Evolutionary conservation across 2,113 vertebrate genomes (phyloP).

Genomic region (Mormyrus iriodes): DNA sequence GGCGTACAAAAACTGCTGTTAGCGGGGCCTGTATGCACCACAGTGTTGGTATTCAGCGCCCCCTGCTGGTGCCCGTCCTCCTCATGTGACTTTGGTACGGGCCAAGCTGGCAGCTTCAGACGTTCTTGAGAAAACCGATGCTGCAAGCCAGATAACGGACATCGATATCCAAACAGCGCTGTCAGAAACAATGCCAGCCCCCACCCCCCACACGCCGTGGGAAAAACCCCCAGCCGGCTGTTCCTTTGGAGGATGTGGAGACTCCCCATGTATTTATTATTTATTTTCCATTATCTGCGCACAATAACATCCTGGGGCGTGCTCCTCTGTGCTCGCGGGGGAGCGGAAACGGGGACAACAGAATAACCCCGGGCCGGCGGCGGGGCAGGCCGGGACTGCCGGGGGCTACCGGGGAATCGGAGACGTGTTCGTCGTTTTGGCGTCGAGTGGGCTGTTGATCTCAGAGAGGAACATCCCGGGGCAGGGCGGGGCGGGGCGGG

Average conservation of each 20-base stretch:
- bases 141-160: conserved; percentile 18
- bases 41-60: neutral
- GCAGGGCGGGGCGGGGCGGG: neutral
- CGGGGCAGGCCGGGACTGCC: neutral
- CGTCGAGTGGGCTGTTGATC: neutral
- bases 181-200: conserved; percentile 20
- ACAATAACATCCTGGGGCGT: conserved; percentile 41
- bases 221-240: conserved; percentile 27
- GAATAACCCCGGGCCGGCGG: neutral
- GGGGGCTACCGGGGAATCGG: neutral
- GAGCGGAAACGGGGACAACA: conserved; percentile 27
- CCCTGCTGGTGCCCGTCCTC: neutral
- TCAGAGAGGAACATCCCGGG: neutral
- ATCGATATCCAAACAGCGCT: conserved; percentile 26
- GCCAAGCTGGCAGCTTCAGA: neutral
- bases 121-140: neutral
- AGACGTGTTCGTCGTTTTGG: neutral
- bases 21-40: neutral
- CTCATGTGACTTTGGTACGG: neutral
- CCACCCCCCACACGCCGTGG: conserved; percentile 31
- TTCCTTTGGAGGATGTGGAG: conserved; percentile 19
- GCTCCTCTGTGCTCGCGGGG: conserved; percentile 24
- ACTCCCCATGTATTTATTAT: conserved; percentile 9
- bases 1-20: neutral
- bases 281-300: conserved; percentile 24